Percentiles rank a stretch among this genome's conserved stretches.
Conservation (phyloP, 1,140 invertebrate species). For the Frieseomelitta varia region DNA sequence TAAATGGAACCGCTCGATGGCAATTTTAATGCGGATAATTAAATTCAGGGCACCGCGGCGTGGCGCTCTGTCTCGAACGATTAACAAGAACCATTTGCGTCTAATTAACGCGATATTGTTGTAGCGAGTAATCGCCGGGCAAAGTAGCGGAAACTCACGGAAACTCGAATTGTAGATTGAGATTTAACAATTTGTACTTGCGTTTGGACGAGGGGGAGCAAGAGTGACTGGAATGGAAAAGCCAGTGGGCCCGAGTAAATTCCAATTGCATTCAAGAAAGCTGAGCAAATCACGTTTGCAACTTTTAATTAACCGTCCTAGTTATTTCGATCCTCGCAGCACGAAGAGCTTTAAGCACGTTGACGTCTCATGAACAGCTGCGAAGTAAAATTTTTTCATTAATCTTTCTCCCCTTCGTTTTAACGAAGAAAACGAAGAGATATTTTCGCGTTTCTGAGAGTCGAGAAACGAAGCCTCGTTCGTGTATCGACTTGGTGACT, state of each 20-base stretch:
- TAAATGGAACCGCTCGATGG: not conserved
- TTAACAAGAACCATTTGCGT: not conserved
- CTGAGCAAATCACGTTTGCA: not conserved
- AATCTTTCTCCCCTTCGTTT: no score
- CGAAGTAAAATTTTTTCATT: no score
- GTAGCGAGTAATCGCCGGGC: not conserved
- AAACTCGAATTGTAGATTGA: not conserved
- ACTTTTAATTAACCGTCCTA: not conserved
- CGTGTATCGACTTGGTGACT: no score
- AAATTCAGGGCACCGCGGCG: not conserved
- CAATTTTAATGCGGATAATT: not conserved
- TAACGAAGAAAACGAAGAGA: no score
- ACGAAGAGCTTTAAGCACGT: not conserved
- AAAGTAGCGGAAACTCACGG: not conserved
- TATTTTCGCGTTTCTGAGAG: no score
- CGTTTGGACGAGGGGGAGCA: no score
- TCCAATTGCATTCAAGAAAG: not conserved
- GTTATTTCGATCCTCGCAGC: not conserved
- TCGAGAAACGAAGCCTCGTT: no score
- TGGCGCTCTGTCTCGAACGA: not conserved
- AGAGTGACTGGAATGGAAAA: no score
- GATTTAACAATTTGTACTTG: constrained; percentile 1
- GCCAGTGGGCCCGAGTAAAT: no score
- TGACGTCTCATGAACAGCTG: no score
- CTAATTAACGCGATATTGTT: constrained; percentile 1